These are phyloP conservation scores for Drosophila kepulauana DNA, from an alignment of 1,140 invertebrate species.

Conservation along the genomic window DNA sequence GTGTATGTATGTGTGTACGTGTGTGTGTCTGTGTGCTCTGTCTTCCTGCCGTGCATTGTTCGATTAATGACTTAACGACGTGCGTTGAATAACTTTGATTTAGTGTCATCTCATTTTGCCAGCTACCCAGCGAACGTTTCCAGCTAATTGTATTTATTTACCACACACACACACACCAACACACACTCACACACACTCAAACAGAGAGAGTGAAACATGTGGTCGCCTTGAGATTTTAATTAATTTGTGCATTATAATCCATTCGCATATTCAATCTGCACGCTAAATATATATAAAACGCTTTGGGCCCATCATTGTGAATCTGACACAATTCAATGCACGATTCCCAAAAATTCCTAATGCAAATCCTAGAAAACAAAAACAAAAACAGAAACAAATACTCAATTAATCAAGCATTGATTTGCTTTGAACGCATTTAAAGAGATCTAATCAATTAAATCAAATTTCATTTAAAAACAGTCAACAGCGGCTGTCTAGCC, in stretches of 20 bases:
- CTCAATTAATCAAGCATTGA: no score
- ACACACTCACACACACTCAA: not conserved
- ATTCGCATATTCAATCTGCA: not conserved
- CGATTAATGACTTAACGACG: constrained; percentile 84
- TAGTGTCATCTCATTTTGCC: constrained; percentile 79
- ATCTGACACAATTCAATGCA: no score
- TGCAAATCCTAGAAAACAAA: no score
- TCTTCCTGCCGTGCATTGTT: constrained; percentile 77
- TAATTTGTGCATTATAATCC: constrained; percentile 52
- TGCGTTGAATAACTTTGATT: constrained; percentile 83
- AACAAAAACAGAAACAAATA: no score
- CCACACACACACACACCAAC: constrained; percentile 45
- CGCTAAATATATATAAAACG: not conserved
- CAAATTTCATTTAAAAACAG: no score
- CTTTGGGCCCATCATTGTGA: no score
- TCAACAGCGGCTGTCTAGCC: no score
- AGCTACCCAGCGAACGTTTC: constrained; percentile 41
- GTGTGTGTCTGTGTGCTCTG: constrained; percentile 17
- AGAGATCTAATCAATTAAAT: no score
- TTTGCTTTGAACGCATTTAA: no score
- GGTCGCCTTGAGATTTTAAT: constrained; percentile 66
- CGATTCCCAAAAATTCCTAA: not conserved
- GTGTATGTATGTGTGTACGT: constrained; percentile 4
- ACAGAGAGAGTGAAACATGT: not conserved
- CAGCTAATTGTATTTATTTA: constrained; percentile 81